Base-by-base conservation (phyloP, 2,113 vertebrate genomes). In the Balaeniceps rex region DNA sequence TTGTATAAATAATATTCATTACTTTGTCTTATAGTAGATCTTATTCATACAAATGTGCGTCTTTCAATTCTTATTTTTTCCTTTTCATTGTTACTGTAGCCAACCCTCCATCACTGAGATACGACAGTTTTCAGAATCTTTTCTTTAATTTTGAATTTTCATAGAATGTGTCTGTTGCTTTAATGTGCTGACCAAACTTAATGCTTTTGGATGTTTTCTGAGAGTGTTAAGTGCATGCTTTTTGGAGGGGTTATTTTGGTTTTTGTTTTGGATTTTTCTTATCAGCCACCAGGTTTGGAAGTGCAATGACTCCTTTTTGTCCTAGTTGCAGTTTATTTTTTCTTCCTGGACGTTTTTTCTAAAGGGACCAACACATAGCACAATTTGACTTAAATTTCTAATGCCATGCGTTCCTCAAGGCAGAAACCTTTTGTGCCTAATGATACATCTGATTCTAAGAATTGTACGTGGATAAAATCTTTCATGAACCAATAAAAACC, bases 291-390 rank as follows among this genome's bases (percentile, higher is more conserved):
- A 3, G n/a, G 44, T 70, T 94, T 85, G 71, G 81, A 91, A 94
- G 36, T 60, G 46, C 46, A 66, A 40, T 91, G 58, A 70, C n/a
- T 93, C 40, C 13, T 89, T 78, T 77, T 57, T 77, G 66, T 89
- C 28, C 63, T 63, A 42, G 25, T 76, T 34, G 26, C n/a, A 31
- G 9, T 61, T 72, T 71, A 29, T 42, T 75, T 93, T 82, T 93
- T 26, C 9, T 85, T 90, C 57, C 49, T 89, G 61, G 66, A 74
- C 11, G 3, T 42, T 83, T 94, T 88, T 93, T 69, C 87, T 95
- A 87, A 93, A 94, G 91, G 93, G 91, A 97, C 87, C 93, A 95
- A 94, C 78, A 74, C 52, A 70, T 49, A 91, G 81, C 89, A 95
- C 81, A 91, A 69, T 66, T 91, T 31, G 34, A 74, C 51, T 65